Conservation (phyloP, 2,113 vertebrate species). For the Abramis brama region DNA sequence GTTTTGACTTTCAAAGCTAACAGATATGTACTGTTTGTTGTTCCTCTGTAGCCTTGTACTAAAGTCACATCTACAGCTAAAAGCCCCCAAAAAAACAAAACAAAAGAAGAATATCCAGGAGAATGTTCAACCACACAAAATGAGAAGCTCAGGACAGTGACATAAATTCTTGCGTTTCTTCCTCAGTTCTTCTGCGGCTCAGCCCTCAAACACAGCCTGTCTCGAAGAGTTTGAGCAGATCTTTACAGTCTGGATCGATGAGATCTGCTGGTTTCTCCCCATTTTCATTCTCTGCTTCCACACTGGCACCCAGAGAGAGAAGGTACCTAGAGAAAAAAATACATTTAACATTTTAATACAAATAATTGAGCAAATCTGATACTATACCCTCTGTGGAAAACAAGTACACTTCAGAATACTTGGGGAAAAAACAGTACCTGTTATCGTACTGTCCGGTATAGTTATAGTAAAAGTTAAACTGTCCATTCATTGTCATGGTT, state of each 20-base stretch:
- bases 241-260: constrained; percentile 87
- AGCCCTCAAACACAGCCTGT: constrained; percentile 69
- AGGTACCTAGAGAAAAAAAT: constrained; percentile 79
- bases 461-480: no score
- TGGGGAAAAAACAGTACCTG: not conserved
- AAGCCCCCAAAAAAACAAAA: not conserved
- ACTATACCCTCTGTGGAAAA: not conserved
- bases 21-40: not conserved
- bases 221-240: constrained; percentile 83
- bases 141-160: not conserved
- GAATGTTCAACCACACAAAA: constrained; percentile 23
- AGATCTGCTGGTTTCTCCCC: constrained; percentile 89
- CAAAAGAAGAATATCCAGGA: not conserved
- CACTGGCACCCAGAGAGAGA: constrained; percentile 84
- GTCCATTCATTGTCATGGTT: not conserved
- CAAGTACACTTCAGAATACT: not conserved
- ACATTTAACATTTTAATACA: not conserved
- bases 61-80: not conserved
- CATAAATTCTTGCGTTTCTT: not conserved
- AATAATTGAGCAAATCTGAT: not conserved
- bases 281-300: constrained; percentile 80
- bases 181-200: not conserved
- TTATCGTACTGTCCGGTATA: not conserved
- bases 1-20: not conserved
- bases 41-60: not conserved